Percentiles rank a stretch among this genome's conserved stretches.
Evolutionary conservation across 2,888 invertebrate genomes (phyloP).

Genomic region (Hemithea aestivaria): DNA sequence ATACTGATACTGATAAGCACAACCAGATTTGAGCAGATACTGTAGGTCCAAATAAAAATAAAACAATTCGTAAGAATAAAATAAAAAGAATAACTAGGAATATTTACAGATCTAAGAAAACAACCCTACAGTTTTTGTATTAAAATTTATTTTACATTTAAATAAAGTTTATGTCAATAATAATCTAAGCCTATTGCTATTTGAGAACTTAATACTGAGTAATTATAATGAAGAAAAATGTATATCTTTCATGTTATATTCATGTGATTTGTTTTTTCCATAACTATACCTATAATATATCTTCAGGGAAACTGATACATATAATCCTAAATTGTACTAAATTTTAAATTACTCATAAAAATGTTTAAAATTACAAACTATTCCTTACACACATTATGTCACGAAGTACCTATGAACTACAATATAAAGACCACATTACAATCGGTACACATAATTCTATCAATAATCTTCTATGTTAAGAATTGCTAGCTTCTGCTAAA

Average conservation of each 20-base stretch:
- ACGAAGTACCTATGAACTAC: constrained; percentile 75
- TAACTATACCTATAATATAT: constrained; percentile 57
- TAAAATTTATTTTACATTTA: constrained; percentile 67
- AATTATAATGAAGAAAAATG: constrained; percentile 50
- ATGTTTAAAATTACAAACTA: constrained; percentile 61
- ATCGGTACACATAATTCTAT: constrained; percentile 68
- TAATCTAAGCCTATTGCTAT: constrained; percentile 61
- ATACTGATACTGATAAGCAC: constrained; percentile 2
- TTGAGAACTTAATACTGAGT: constrained; percentile 77
- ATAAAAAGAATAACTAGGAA: constrained; percentile 46
- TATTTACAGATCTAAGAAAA: constrained; percentile 74
- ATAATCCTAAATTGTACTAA: constrained; percentile 72
- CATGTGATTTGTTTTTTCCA: constrained; percentile 43
- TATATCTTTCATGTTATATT: constrained; percentile 36
- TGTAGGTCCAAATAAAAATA: constrained; percentile 4
- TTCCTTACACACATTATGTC: constrained; percentile 70
- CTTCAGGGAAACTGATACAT: constrained; percentile 53
- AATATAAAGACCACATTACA: constrained; percentile 76
- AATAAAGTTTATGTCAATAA: constrained; percentile 59
- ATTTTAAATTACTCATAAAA: constrained; percentile 35
- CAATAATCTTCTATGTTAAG: constrained; percentile 55
- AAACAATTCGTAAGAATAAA: constrained; percentile 21
- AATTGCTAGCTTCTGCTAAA: constrained; percentile 65
- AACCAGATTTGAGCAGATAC: constrained; percentile 13
- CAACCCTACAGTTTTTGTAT: constrained; percentile 70